Conservation (phyloP, 30 jellyfish, hydroid and myxozoan species). For the Pelagia noctiluca region DNA sequence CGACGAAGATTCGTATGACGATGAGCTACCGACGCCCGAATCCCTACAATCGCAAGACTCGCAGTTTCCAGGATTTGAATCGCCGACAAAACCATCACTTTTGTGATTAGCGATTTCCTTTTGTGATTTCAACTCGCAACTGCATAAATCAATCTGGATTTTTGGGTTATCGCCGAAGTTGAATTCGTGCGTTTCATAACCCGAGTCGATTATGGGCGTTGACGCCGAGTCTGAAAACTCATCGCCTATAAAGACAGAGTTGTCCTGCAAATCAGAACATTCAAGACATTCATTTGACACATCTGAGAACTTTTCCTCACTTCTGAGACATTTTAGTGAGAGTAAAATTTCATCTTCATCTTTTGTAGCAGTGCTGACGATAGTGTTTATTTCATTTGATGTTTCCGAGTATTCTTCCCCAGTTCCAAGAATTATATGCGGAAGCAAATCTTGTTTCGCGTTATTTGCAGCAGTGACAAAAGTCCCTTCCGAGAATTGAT, state of each 20-base stretch:
- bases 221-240: background rate
- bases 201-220: background rate
- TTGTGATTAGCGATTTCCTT: no score
- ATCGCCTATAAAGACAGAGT: constrained; percentile 38
- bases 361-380: no score
- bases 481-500: no score
- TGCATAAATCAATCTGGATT: background rate
- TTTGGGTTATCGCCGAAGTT: background rate
- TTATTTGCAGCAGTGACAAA: no score
- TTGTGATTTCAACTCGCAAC: background rate
- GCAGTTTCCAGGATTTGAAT: background rate
- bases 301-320: constrained; percentile 23
- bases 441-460: no score
- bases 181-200: background rate
- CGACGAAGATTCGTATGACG: constrained; percentile 58
- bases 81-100: no score
- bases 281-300: constrained; percentile 39
- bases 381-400: constrained; percentile 37
- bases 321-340: no score
- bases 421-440: constrained; percentile 4
- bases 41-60: constrained; percentile 30
- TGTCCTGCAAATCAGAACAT: constrained; percentile 26
- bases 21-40: constrained; percentile 58
- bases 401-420: constrained; percentile 29
- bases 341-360: no score